Base-by-base conservation (phyloP, 2,113 vertebrate genomes). In the Bubalus kerabau region DNA sequence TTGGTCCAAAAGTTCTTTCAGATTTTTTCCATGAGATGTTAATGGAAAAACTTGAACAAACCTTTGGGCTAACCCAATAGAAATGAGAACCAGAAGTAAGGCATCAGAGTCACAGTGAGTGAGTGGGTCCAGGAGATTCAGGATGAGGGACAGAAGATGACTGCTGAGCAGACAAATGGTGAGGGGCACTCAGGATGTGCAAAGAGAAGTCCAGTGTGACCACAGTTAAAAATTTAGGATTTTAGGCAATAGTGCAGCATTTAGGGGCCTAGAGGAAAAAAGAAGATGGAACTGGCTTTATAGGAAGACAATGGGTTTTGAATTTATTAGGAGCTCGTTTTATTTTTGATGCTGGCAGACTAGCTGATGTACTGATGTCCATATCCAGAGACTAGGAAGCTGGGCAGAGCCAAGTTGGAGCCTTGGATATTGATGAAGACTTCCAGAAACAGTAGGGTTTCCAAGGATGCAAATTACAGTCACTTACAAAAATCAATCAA, bases 171-270 rank as follows among this genome's bases (percentile, higher is more conserved):
- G 6, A 17, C 13, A 52, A 21, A 5, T 4, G 36, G 46, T 21
- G 59, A 26, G 1, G 43, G 1, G 0, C 0, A 2, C 2, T 2
- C 21, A 64, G 8, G 32, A 23, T 24, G 3, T 30, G 1, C 2
- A 21, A 9, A 10, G n/a, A 50, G 78, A 87, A n/a, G 10, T 19
- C 48, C 48, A 71, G 0, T 23, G 40, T 6, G 30, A 59, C 32
- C 14, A 5, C 3, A 24, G 8, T 67, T 59, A 59, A 40, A 87
- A 4, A 24, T 23, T 40, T 12, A 91, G 14, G 16, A 10, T 40
- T 81, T 83, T 57, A 71, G 32, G 24, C 23, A 36, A 1, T 52
- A 17, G 26, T 9, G 64, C 76, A 40, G 24, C 15, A 26, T 28
- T 91, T 64, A 48, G 32, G 28, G 7, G 54, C 67, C 36, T 36